Conservation (phyloP, 30 jellyfish, hydroid and myxozoan species). For the Haliclystus octoradiatus region DNA sequence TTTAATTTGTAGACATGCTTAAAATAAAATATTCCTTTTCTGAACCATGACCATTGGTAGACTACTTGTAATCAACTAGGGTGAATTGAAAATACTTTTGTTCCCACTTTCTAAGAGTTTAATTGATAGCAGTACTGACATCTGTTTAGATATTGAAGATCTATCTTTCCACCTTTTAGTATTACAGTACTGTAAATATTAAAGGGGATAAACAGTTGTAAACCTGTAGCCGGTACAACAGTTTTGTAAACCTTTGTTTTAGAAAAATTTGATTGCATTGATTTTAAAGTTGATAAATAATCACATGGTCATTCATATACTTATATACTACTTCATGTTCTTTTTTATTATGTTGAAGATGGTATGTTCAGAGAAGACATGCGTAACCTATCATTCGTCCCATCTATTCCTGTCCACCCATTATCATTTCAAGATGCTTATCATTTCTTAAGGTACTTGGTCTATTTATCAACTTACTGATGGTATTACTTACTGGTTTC, state of each 20-base stretch:
- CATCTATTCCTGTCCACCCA: conserved; percentile 91
- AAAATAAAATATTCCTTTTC: too few species aligned
- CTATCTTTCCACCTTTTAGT: too few species aligned
- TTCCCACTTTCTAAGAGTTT: too few species aligned
- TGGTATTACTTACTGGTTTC: too few species aligned
- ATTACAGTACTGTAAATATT: too few species aligned
- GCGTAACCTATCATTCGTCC: conserved; percentile 21
- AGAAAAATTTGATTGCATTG: neutral
- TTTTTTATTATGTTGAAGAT: conserved; percentile 35
- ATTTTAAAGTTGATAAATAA: neutral
- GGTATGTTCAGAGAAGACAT: conserved; percentile 38
- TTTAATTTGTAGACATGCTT: too few species aligned
- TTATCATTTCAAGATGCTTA: conserved; percentile 76
- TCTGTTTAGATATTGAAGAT: too few species aligned
- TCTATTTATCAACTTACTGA: neutral
- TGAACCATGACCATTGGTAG: too few species aligned
- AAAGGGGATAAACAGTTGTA: too few species aligned
- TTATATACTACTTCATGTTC: neutral
- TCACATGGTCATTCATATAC: neutral
- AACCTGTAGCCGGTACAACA: neutral
- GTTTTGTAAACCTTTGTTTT: neutral
- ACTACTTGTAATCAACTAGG: too few species aligned
- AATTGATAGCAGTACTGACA: too few species aligned
- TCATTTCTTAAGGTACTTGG: conserved; percentile 38
- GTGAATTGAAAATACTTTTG: too few species aligned